These are phyloP conservation scores for Criorhina ranunculi DNA, from an alignment of 2,888 invertebrate species.

Conservation along the genomic window DNA sequence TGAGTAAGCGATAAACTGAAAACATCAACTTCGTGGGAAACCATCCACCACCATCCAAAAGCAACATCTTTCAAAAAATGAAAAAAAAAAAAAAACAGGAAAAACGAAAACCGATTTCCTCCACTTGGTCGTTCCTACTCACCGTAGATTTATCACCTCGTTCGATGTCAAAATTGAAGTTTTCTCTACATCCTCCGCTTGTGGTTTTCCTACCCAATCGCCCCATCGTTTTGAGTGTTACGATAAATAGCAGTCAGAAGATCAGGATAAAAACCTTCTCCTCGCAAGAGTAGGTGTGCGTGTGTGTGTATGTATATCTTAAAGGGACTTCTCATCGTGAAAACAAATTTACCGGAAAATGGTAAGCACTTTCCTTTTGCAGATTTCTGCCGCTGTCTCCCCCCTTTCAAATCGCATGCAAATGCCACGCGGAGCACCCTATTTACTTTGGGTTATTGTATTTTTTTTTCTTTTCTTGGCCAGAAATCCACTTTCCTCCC, in stretches of 20 bases:
- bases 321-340: conserved; percentile 71
- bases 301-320: conserved; percentile 29
- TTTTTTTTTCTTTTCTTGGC: conserved; percentile 32
- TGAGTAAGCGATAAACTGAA: conserved; percentile 70
- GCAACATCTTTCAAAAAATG: conserved; percentile 2
- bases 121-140: conserved; percentile 26
- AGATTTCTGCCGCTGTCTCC: conserved; percentile 3
- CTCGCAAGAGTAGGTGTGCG: not conserved
- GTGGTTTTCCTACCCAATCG: conserved; percentile 21
- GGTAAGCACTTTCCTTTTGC: conserved; percentile 60
- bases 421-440: conserved; percentile 56
- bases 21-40: conserved; percentile 64
- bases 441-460: conserved; percentile 61
- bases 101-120: conserved; percentile 63
- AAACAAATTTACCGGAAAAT: conserved; percentile 75
- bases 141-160: conserved; percentile 73
- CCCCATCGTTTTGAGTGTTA: conserved; percentile 62
- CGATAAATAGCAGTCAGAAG: conserved; percentile 70
- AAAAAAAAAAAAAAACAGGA: conserved; percentile 21
- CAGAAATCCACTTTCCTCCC: conserved; percentile 23
- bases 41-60: conserved; percentile 25
- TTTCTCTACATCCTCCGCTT: conserved; percentile 16
- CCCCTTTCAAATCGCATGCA: conserved; percentile 61
- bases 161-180: conserved; percentile 71
- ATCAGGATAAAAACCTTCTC: conserved; percentile 50